Evolutionary conservation across 2,888 invertebrate genomes (phyloP), one percentile per base, ranked within the genome.

Genomic region (Neoitamus cyanurus): DNA sequence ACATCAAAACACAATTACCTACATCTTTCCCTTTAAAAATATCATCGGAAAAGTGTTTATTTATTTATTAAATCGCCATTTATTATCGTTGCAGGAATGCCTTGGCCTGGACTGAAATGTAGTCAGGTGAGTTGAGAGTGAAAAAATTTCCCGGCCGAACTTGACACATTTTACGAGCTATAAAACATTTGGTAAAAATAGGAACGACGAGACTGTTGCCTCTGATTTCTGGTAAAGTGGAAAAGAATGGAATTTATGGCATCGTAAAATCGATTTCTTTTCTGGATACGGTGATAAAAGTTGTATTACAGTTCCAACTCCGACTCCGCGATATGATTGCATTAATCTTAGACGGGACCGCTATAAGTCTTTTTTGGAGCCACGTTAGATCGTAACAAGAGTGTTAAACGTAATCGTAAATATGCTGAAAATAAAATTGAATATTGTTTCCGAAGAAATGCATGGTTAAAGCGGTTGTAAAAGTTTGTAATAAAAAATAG

Each of bases 61-160:
- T 58, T 58, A 58, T 58, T 58, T 58, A 58, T 58, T 58, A 58
- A 58, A 58, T 11, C 6, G 20, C 25, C 58, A 58, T 58, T 58
- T 58, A 58, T 58, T 58, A 34, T 73, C 20, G 42, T 77, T 77
- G 7, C 77, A 77, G 77, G 77, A 77, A 77, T 77, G 42, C 77
- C 77, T 46, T 77, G 77, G 77, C 42, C 77, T 77, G 42, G 77
- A 77, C 77, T 77, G 46, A 77, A 46, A 77, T 46, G 46, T 77
- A 77, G 77, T 77, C 77, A 77, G 77, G 77, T 77, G 13, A 77
- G 25, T 77, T 13, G 3, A n/a, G 5, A 30, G 5, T 2, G 11
- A 70, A 70, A n/a, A 70, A 7, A 25, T 6, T 20, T 25, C 58
- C 25, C 20, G 20, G 25, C 4, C 25, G 25, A 58, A 58, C 58